These are phyloP conservation scores for Dendrophyllia cribrosa DNA, from an alignment of 64 coral and sea anemone genomes.

Conservation along the genomic window DNA sequence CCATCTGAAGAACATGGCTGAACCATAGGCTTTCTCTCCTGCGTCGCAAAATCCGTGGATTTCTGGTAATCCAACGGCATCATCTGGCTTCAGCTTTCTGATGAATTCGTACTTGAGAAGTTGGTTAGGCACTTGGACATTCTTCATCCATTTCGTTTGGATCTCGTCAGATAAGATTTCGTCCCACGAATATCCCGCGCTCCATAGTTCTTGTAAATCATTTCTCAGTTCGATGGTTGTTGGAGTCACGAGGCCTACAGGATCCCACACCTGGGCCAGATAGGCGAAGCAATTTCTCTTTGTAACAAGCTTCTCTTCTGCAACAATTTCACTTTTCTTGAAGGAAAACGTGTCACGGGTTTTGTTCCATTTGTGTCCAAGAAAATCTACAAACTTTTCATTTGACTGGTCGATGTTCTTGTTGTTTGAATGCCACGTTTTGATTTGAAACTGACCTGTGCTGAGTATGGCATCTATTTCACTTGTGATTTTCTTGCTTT, in stretches of 20 bases:
- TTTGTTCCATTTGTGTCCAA: conserved; percentile 24
- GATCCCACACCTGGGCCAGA: no score
- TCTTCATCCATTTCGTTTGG: conserved; percentile 18
- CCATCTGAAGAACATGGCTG: conserved; percentile 54
- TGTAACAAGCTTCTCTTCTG: background rate
- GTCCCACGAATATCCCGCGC: conserved; percentile 24
- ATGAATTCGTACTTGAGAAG: background rate
- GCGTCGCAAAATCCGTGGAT: conserved; percentile 50
- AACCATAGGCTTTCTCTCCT: conserved; percentile 33
- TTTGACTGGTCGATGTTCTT: background rate
- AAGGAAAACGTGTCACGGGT: background rate
- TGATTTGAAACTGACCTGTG: conserved; percentile 31
- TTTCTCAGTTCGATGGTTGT: conserved; percentile 31
- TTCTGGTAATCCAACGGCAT: conserved; percentile 17
- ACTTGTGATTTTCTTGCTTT: conserved; percentile 1
- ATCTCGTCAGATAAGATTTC: background rate
- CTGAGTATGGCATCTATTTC: no score
- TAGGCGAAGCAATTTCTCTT: conserved; percentile 44
- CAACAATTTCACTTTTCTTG: conserved; percentile 15
- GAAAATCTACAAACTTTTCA: no score
- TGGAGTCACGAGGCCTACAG: conserved; percentile 18
- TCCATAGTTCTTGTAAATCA: conserved; percentile 59
- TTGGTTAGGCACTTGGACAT: no score
- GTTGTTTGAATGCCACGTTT: no score
- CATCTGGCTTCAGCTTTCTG: conserved; percentile 1